These are phyloP conservation scores for Choloepus didactylus DNA, from an alignment of 2,797 vertebrate genomes.

Conservation along the genomic window DNA sequence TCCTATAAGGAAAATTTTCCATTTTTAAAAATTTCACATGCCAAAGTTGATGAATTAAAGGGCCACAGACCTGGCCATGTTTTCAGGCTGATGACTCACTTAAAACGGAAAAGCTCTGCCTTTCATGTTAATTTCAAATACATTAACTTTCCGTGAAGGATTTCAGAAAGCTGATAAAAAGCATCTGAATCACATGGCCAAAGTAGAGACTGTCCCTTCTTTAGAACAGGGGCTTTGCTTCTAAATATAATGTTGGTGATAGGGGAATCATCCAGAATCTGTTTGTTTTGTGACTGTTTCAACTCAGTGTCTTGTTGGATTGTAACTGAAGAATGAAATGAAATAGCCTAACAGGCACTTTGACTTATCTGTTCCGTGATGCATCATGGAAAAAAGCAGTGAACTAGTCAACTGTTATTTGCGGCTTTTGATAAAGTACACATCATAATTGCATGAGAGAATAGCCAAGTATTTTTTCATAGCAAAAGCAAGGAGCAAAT, in stretches of 20 bases:
- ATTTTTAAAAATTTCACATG: neutral
- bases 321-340: conserved; percentile 38
- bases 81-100: neutral
- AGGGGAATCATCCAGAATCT: neutral
- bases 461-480: conserved; percentile 53
- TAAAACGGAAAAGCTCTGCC: neutral
- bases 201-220: neutral
- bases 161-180: conserved; percentile 6
- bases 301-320: neutral
- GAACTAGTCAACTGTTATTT: neutral
- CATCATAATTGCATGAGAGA: neutral
- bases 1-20: neutral
- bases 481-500: conserved; percentile 20
- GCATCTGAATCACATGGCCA: neutral
- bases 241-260: neutral
- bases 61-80: neutral
- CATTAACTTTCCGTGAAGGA: neutral
- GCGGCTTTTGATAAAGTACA: conserved; percentile 41
- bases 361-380: conserved; percentile 45
- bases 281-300: conserved; percentile 32
- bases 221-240: neutral
- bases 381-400: conserved; percentile 39
- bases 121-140: conserved; percentile 43
- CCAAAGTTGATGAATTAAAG: neutral
- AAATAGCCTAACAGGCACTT: neutral